Base-by-base conservation (phyloP, 2,888 invertebrate species). In the Cryptocephalus primarius region DNA sequence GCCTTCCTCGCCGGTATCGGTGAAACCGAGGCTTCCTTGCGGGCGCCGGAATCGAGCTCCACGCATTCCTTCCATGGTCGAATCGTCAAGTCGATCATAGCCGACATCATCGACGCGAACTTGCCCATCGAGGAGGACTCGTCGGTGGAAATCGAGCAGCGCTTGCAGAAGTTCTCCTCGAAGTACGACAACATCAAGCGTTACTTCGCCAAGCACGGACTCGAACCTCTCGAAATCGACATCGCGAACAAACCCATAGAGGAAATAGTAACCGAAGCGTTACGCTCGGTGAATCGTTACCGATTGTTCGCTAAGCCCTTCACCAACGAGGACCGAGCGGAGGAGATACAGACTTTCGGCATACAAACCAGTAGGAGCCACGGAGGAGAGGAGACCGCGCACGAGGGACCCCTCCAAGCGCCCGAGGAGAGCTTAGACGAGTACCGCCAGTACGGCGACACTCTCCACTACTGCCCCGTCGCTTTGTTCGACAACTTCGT, bases 391-490 rank as follows among this genome's bases (percentile, higher is more conserved):
- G 57, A 70, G 60, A 65, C 64, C 64, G 62, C 64, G 46, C 60
- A 59, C 60, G 52, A 54, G 56, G 45, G 63, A 61, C 57, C 60
- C 13, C 4, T 36, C 10, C 4, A n/a, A 46, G 52, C 58, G 33
- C 56, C 53, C 44, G 72, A 70, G 52, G 66, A 66, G 33, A 50
- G 45, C 9, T 61, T 61, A 42, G 55, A 53, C 22, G 50, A 55
- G 44, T 63, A 65, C 38, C 61, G 71, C 43, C 67, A 67, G 48
- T 71, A 77, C 45, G 78, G 82, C n/a, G 77, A 78, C 60, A 78
- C 76, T 1, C 69, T 68, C 50, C 57, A 71, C 54, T 83, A 75
- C 57, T 83, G 83, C 58, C 83, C 83, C 1, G 72, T 82, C 33
- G 69, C 77, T n/a, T 75, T 73, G 57, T 65, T 67, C 46, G 68